A percentile compares a stretch with the other conserved stretches of the same genome.
Conservation (phyloP, 2,888 invertebrate genomes). For the Conops quadrifasciatus region DNA sequence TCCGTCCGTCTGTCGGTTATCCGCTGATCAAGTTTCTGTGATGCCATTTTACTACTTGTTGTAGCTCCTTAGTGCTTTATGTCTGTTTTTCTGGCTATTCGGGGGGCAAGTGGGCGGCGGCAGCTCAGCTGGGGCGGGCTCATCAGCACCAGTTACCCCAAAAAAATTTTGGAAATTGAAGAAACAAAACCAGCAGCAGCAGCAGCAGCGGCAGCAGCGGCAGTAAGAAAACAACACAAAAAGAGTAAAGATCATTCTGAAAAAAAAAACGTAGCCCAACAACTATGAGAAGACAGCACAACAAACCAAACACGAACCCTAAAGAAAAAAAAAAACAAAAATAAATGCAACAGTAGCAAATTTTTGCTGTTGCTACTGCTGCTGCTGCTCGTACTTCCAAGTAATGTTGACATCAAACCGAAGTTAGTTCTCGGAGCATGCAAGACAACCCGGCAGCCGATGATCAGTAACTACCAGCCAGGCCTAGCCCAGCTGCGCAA, state of each 20-base stretch:
- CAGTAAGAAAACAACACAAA: slow-evolving; percentile 8
- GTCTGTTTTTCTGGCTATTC: not conserved
- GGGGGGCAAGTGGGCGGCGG: not conserved
- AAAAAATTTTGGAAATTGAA: not conserved
- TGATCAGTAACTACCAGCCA: not conserved
- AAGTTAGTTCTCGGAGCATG: not conserved
- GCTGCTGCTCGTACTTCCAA: slow-evolving; percentile 14
- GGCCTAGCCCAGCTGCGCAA: slow-evolving; percentile 29
- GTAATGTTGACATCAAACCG: slow-evolving; percentile 30
- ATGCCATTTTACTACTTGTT: not conserved
- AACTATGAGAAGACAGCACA: not conserved
- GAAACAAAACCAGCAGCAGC: not conserved
- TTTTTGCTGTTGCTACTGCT: not conserved
- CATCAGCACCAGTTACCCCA: slow-evolving; percentile 14
- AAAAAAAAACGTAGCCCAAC: not conserved
- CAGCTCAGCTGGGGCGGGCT: not conserved
- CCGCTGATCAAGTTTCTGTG: slow-evolving; percentile 12
- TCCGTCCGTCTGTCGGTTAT: not conserved
- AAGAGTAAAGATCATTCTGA: too few relatives aligned
- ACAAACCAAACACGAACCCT: not conserved
- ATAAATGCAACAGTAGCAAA: slow-evolving; percentile 33
- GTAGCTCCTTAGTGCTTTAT: not conserved
- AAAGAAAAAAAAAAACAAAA: slow-evolving; percentile 26
- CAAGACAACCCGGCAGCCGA: slow-evolving; percentile 5
- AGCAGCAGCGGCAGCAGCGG: not conserved